Evolutionary conservation across 30 jellyfish, hydroid and myxozoan species (phyloP).

Genomic region (Chrysaora quinquecirrha): DNA sequence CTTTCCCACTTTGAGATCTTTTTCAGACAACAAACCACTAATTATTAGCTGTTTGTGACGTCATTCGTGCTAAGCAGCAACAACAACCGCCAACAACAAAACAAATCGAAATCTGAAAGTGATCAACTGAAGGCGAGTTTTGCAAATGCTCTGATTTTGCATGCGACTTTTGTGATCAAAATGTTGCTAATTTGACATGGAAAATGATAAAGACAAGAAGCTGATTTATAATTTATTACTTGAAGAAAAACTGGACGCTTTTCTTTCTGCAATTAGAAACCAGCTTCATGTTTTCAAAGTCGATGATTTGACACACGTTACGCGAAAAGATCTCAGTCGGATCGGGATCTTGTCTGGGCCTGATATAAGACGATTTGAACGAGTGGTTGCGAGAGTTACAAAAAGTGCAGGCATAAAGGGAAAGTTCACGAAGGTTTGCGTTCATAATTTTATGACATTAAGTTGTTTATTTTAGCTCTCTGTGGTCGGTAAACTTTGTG

Average conservation of each 20-base stretch:
- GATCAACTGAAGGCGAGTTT: too few relatives aligned
- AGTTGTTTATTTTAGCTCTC: too few relatives aligned
- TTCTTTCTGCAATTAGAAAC: slow-evolving; percentile 36
- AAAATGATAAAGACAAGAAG: slow-evolving; percentile 53
- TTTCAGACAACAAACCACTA: too few relatives aligned
- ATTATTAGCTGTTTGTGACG: too few relatives aligned
- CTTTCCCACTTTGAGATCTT: too few relatives aligned
- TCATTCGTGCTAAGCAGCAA: too few relatives aligned
- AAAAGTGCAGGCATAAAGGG: slow-evolving; percentile 70
- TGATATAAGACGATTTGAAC: slow-evolving; percentile 71
- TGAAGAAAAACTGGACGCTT: slow-evolving; percentile 80
- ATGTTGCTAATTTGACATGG: slow-evolving; percentile 39
- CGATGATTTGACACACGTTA: slow-evolving; percentile 68
- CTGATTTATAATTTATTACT: slow-evolving; percentile 30
- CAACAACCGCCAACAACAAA: too few relatives aligned
- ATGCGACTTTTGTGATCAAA: too few relatives aligned
- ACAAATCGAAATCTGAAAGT: too few relatives aligned
- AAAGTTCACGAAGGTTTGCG: slow-evolving; percentile 54
- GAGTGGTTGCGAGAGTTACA: slow-evolving; percentile 61
- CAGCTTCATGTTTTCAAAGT: slow-evolving; percentile 70
- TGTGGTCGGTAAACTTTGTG: too few relatives aligned
- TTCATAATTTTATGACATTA: too few relatives aligned
- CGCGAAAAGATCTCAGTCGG: slow-evolving; percentile 66
- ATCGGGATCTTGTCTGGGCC: slow-evolving; percentile 88
- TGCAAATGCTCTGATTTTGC: too few relatives aligned